Evolutionary conservation across 2,888 invertebrate species (phyloP).

Genomic region (Lepidonotus clava): DNA sequence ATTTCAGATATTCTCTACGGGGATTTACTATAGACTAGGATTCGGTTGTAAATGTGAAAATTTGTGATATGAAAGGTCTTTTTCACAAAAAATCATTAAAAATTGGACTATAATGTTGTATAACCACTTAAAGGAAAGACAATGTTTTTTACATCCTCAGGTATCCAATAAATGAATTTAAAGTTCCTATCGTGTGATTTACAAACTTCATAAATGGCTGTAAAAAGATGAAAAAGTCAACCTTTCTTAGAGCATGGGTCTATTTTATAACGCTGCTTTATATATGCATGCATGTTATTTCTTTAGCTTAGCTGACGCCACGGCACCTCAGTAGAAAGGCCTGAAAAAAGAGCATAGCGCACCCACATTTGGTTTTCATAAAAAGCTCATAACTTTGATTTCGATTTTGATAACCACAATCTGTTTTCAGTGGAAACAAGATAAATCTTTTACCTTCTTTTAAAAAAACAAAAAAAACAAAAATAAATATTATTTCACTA

Average conservation of each 20-base stretch:
- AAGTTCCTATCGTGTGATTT: background rate
- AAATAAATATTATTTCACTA: no score
- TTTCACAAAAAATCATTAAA: background rate
- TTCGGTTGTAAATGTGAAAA: background rate
- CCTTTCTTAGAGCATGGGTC: background rate
- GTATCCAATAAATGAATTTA: background rate
- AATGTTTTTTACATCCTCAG: background rate
- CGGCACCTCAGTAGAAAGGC: background rate
- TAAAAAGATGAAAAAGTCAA: background rate
- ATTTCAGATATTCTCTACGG: background rate
- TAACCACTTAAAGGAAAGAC: background rate
- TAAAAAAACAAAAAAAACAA: no score
- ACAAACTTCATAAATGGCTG: background rate
- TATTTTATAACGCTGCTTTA: background rate
- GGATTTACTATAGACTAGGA: background rate
- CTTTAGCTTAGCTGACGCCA: no score
- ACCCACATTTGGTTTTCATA: background rate
- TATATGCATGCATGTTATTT: background rate
- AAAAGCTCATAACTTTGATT: background rate
- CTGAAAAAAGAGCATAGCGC: background rate
- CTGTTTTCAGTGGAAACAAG: no score
- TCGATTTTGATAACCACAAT: background rate
- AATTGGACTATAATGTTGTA: background rate
- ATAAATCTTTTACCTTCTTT: no score
- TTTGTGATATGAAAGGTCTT: no score